phyloP scores from a whole-genome alignment of 2,113 vertebrate genomes.

The Chionodraco myersi region DNA sequence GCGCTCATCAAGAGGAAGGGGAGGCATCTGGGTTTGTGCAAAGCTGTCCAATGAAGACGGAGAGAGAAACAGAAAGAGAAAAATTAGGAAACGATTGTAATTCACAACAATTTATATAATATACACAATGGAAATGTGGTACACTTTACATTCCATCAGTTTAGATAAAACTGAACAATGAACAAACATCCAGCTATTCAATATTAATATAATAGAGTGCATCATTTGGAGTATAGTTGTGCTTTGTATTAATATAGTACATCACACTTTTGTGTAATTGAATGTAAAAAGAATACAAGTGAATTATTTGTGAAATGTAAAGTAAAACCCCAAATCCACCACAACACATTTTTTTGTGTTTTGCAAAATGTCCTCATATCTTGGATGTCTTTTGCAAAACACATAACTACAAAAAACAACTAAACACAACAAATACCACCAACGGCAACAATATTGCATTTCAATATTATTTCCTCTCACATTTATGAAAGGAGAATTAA shows the following conservation, averaged over 20 bases:
- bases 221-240: neutral
- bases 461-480: constrained; percentile 53
- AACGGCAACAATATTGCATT: constrained; percentile 11
- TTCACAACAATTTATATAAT: neutral
- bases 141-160: constrained; percentile 61
- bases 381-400: constrained; percentile 36
- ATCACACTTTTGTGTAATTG: neutral
- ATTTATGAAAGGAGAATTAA: constrained; percentile 54
- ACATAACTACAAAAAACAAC: constrained; percentile 9
- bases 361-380: constrained; percentile 45
- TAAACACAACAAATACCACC: constrained; percentile 31
- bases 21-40: constrained; percentile 88
- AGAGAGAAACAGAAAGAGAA: constrained; percentile 52
- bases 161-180: constrained; percentile 21
- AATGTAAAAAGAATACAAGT: neutral
- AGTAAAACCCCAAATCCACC: constrained; percentile 37
- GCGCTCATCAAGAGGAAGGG: constrained; percentile 90
- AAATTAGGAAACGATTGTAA: constrained; percentile 26
- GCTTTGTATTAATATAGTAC: neutral
- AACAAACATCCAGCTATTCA: constrained; percentile 10
- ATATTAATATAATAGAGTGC: neutral
- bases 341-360: constrained; percentile 34
- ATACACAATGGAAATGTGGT: constrained; percentile 31
- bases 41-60: constrained; percentile 68
- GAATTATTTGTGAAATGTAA: constrained; percentile 56